These are phyloP conservation scores for Orius insidiosus DNA, from an alignment of 1,140 invertebrate genomes.

Conservation along the genomic window DNA sequence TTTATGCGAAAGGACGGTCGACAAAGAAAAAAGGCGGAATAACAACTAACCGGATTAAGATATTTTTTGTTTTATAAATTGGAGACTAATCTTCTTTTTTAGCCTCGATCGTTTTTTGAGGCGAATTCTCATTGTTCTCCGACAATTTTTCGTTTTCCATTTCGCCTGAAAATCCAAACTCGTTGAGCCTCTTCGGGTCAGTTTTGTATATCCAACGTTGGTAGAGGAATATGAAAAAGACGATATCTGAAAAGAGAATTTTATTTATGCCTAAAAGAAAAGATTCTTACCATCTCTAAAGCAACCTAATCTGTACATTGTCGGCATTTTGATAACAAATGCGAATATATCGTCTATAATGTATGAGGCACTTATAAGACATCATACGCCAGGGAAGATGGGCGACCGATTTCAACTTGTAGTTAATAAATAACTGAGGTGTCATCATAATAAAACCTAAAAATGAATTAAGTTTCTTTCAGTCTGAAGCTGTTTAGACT, in stretches of 20 bases:
- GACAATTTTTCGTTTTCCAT: slow-evolving; percentile 16
- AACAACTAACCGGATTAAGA: no score
- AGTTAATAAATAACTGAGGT: slow-evolving; percentile 97
- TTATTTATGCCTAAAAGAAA: background rate
- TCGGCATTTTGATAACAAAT: slow-evolving; percentile 99
- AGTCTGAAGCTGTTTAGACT: no score
- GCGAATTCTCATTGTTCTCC: background rate
- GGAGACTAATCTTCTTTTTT: slow-evolving; percentile 14
- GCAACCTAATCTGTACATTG: slow-evolving; percentile 86
- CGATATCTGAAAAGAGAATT: slow-evolving; percentile 74
- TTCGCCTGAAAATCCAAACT: slow-evolving; percentile 72
- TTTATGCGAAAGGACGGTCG: no score
- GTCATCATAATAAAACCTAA: slow-evolving; percentile 99
- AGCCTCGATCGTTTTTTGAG: slow-evolving; percentile 16
- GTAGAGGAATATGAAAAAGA: slow-evolving; percentile 97
- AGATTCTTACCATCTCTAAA: slow-evolving; percentile 71
- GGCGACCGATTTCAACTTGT: slow-evolving; percentile 96
- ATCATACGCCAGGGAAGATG: slow-evolving; percentile 99
- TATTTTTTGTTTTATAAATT: no score
- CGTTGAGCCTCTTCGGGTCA: slow-evolving; percentile 84
- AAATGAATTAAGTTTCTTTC: slow-evolving; percentile 12
- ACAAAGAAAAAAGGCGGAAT: no score
- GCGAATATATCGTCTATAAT: slow-evolving; percentile 99
- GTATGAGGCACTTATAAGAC: slow-evolving; percentile 99
- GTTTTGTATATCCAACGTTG: slow-evolving; percentile 97